phyloP scores from a whole-genome alignment of 2,113 vertebrate genomes.

The Rostratula benghalensis region DNA sequence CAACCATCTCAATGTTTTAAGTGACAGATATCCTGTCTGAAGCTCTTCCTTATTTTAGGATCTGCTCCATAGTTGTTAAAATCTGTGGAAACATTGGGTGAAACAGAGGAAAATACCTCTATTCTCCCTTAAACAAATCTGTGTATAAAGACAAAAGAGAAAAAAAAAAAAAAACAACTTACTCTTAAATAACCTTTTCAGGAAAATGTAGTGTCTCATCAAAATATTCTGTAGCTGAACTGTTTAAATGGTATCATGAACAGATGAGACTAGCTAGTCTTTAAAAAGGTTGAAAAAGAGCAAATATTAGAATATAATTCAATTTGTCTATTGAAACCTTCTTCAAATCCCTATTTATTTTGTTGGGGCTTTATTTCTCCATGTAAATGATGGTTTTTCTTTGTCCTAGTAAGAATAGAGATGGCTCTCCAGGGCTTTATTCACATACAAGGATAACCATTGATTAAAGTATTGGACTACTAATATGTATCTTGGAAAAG shows the following conservation, averaged over 20 bases:
- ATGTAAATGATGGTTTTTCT: neutral
- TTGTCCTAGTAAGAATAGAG: neutral
- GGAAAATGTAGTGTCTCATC: neutral
- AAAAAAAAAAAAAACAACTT: neutral
- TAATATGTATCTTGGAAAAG: neutral
- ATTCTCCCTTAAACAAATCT: neutral
- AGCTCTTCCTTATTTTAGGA: neutral
- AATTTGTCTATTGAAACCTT: neutral
- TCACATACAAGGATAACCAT: neutral
- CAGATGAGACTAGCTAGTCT: neutral
- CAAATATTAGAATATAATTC: neutral
- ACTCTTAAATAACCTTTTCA: neutral
- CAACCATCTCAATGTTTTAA: neutral
- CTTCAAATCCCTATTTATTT: neutral
- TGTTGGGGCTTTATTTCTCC: neutral
- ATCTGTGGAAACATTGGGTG: neutral
- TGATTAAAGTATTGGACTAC: neutral
- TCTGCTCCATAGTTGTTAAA: neutral
- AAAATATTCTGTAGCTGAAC: neutral
- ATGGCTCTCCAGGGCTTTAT: neutral
- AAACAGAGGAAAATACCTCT: neutral
- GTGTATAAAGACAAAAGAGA: neutral
- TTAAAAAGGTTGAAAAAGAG: neutral
- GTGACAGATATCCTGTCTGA: rapidly evolving
- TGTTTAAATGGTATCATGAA: neutral